A percentile compares a stretch with the other conserved stretches of the same genome.
Evolutionary conservation across 2,888 invertebrate genomes (phyloP).

Genomic region (Spicauda simplicius): DNA sequence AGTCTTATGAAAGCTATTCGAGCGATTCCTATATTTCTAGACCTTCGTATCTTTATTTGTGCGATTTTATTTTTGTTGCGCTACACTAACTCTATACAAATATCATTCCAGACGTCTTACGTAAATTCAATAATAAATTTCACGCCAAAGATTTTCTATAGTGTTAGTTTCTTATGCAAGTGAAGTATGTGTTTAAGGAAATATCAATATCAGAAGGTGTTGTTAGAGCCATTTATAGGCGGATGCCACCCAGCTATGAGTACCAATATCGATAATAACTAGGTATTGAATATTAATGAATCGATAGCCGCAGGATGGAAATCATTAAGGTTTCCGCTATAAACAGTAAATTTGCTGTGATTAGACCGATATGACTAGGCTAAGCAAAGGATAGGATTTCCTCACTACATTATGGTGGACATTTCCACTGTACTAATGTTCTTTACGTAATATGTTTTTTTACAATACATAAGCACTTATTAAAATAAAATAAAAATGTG

Average conservation of each 20-base stretch:
- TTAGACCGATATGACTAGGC: constrained; percentile 1
- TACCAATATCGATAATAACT: constrained; percentile 14
- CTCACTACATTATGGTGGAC: not conserved
- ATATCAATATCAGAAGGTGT: constrained; percentile 7
- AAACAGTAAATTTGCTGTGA: constrained; percentile 8
- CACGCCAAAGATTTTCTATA: too few relatives aligned
- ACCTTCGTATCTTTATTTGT: too few relatives aligned
- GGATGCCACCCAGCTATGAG: constrained; percentile 19
- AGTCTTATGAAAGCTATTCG: too few relatives aligned
- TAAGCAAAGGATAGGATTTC: not conserved
- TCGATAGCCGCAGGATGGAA: constrained; percentile 24
- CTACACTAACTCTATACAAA: too few relatives aligned
- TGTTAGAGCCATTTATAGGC: constrained; percentile 15
- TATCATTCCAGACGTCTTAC: too few relatives aligned
- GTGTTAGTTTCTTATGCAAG: not conserved
- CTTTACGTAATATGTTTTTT: too few relatives aligned
- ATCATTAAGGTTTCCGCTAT: constrained; percentile 25
- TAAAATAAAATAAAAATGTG: too few relatives aligned
- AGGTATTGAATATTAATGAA: constrained; percentile 22
- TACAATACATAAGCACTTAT: not conserved
- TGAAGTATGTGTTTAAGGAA: constrained; percentile 1
- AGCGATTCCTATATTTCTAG: too few relatives aligned
- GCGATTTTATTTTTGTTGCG: too few relatives aligned
- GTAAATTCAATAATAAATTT: too few relatives aligned
- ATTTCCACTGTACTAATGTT: not conserved